phyloP scores from a whole-genome alignment of 2,797 vertebrate genomes.

The Intellagama lesueurii region DNA sequence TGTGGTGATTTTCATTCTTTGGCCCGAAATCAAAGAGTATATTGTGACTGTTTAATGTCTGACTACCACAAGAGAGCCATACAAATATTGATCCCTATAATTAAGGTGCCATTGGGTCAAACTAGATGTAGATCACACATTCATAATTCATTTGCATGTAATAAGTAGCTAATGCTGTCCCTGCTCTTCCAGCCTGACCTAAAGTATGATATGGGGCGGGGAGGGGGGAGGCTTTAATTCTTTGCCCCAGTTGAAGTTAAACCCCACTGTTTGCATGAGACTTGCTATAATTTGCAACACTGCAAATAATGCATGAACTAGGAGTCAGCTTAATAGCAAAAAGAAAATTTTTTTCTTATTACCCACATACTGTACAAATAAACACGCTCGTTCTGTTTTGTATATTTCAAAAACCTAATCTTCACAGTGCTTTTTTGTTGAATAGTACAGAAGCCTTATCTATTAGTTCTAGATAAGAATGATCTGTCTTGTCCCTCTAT shows the following conservation, averaged over 20 bases:
- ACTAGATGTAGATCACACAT: neutral
- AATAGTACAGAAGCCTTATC: neutral
- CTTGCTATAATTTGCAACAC: neutral
- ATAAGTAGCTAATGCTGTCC: neutral
- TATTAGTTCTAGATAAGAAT: neutral
- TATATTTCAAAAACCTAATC: conserved; percentile 4
- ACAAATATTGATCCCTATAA: neutral
- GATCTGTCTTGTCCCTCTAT: conserved; percentile 11
- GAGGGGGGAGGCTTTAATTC: neutral
- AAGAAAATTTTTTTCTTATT: neutral
- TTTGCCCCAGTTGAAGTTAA: neutral
- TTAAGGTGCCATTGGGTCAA: too few species aligned
- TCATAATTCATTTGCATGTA: neutral
- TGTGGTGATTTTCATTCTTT: neutral
- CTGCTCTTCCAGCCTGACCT: neutral
- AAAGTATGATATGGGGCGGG: neutral
- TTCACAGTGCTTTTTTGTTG: neutral
- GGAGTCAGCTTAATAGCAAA: neutral
- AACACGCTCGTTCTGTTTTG: neutral
- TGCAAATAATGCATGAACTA: neutral
- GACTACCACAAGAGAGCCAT: neutral
- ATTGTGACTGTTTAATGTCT: neutral
- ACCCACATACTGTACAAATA: conserved; percentile 24
- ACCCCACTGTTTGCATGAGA: neutral
- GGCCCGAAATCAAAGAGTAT: neutral